Conservation (phyloP, 2,113 vertebrate genomes). For the Cynoglossus semilaevis region DNA sequence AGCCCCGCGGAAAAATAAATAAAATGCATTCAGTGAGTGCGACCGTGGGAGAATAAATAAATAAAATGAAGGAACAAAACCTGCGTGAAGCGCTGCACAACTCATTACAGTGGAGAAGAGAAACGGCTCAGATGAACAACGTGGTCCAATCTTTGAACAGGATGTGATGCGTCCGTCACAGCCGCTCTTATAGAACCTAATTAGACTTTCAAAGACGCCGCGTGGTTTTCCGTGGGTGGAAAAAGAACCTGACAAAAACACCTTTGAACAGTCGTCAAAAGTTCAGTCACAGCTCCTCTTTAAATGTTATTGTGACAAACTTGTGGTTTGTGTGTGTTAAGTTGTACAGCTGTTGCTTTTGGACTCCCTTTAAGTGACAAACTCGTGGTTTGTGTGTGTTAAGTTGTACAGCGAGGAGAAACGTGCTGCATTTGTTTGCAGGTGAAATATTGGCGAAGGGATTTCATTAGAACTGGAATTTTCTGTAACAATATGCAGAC, state of each 20-base stretch:
- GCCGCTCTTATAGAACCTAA: slow-evolving; percentile 52
- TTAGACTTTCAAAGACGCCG: slow-evolving; percentile 58
- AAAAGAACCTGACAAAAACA: slow-evolving; percentile 31
- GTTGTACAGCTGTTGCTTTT: slow-evolving; percentile 18
- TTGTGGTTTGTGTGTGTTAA: slow-evolving; percentile 7
- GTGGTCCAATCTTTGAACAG: slow-evolving; percentile 51
- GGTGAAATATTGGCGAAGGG: too few relatives aligned
- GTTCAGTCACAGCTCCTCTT: slow-evolving; percentile 40
- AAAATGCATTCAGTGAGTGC: slow-evolving; percentile 23
- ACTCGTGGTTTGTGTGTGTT: slow-evolving; percentile 11
- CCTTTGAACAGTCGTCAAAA: slow-evolving; percentile 46
- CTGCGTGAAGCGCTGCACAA: slow-evolving; percentile 13
- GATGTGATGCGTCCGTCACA: slow-evolving; percentile 49
- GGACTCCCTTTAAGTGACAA: slow-evolving; percentile 35
- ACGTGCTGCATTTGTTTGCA: too few relatives aligned
- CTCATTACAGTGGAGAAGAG: slow-evolving; percentile 48
- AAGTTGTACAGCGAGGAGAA: not conserved
- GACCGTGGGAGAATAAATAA: too few relatives aligned
- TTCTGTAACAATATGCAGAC: too few relatives aligned
- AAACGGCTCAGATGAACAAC: slow-evolving; percentile 25
- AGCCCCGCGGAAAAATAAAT: slow-evolving; percentile 45
- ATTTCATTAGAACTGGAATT: too few relatives aligned
- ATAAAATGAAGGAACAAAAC: slow-evolving; percentile 15
- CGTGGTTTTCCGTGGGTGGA: slow-evolving; percentile 19
- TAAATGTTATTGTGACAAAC: slow-evolving; percentile 31